phyloP scores from a whole-genome alignment of 2,797 vertebrate species.

The Scleropages formosus region DNA sequence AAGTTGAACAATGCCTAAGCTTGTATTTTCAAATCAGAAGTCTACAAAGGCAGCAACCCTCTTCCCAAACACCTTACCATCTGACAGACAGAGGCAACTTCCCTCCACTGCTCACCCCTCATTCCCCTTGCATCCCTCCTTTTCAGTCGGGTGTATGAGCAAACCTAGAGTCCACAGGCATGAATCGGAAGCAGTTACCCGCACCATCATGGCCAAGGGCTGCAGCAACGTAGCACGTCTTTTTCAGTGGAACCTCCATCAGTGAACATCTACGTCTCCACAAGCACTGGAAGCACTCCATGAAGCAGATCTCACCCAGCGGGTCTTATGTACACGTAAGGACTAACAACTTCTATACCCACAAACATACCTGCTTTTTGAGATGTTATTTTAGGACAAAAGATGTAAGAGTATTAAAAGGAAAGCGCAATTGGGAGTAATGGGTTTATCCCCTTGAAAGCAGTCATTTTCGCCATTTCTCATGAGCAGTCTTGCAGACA shows the following conservation, averaged over 20 bases:
- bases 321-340: background rate
- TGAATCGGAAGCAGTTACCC: background rate
- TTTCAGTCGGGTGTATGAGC: slow-evolving; percentile 28
- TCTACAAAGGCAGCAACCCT: slow-evolving; percentile 3
- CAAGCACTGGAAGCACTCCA: background rate
- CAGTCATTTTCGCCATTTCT: slow-evolving; percentile 8
- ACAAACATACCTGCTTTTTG: background rate
- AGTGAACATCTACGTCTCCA: too few relatives aligned
- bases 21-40: background rate
- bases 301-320: background rate
- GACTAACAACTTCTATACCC: background rate
- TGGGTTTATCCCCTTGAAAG: slow-evolving; percentile 16
- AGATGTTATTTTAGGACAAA: background rate
- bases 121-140: slow-evolving; percentile 25
- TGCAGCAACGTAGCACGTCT: background rate
- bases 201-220: slow-evolving; percentile 12
- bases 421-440: background rate
- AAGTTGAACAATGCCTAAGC: slow-evolving; percentile 25
- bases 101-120: background rate
- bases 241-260: too few relatives aligned
- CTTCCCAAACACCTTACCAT: too few relatives aligned
- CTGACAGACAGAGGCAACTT: background rate
- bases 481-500: background rate
- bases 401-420: slow-evolving; percentile 6
- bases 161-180: slow-evolving; percentile 15